These are phyloP conservation scores for Artibeus lituratus DNA, from an alignment of 2,797 vertebrate genomes.

Conservation along the genomic window DNA sequence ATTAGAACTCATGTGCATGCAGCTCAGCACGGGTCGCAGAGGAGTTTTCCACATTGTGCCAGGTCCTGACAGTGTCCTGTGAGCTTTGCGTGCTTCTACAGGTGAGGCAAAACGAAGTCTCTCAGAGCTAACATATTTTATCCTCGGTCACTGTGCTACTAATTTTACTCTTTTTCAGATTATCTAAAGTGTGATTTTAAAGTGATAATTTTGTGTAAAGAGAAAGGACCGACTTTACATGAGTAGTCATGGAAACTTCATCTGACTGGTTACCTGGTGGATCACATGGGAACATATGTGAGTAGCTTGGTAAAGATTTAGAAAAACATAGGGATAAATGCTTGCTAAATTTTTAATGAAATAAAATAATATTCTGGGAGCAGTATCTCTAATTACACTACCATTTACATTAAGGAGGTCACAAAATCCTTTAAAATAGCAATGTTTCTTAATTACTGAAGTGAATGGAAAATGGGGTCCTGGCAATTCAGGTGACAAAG, in stretches of 20 bases:
- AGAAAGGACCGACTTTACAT: neutral
- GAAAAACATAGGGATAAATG: neutral
- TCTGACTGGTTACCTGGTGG: neutral
- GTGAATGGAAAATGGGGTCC: neutral
- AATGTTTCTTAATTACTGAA: neutral
- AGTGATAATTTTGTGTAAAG: neutral
- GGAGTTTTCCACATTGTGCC: neutral
- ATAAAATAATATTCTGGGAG: neutral
- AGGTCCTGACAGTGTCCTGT: neutral
- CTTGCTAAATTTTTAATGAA: neutral
- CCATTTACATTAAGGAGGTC: rapidly evolving
- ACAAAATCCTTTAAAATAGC: neutral
- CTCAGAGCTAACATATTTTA: neutral
- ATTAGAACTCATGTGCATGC: neutral
- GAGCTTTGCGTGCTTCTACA: rapidly evolving
- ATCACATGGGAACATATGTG: neutral
- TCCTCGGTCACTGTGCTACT: neutral
- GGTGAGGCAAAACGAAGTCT: neutral
- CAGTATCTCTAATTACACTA: neutral
- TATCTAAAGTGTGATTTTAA: neutral
- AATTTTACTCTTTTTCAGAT: neutral
- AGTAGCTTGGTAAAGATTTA: neutral
- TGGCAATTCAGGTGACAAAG: neutral
- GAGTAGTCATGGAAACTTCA: neutral
- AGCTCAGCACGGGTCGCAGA: rapidly evolving